Evolutionary conservation across 2,797 vertebrate species (phyloP).

Genomic region (Uromys caudimaculatus): DNA sequence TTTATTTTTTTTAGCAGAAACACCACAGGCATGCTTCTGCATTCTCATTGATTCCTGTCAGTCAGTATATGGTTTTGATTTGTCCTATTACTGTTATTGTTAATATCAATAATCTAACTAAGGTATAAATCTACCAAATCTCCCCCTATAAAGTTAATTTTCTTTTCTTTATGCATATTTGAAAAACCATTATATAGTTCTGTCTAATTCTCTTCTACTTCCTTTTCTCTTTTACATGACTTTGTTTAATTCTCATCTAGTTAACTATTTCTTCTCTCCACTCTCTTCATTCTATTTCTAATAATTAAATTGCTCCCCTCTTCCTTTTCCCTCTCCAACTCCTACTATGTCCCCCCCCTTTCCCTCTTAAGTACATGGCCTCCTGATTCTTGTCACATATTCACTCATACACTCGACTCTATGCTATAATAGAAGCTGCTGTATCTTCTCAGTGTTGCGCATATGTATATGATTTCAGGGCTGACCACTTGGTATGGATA

Average conservation of each 20-base stretch:
- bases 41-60: not conserved
- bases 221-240: not conserved
- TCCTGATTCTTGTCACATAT: not conserved
- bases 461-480: not conserved
- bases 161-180: slow-evolving; percentile 39
- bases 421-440: not conserved
- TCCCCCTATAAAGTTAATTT: slow-evolving; percentile 39
- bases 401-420: not conserved
- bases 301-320: not conserved
- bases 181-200: slow-evolving; percentile 31
- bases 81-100: slow-evolving; percentile 39
- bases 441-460: not conserved
- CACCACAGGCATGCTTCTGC: not conserved
- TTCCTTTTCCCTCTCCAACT: not conserved
- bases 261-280: not conserved
- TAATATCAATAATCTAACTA: slow-evolving; percentile 50
- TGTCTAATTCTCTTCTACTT: slow-evolving; percentile 46
- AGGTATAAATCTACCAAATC: slow-evolving; percentile 13
- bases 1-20: not conserved
- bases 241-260: not conserved
- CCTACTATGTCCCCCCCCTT: not conserved
- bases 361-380: not conserved
- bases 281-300: not conserved
- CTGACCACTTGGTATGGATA: not conserved
- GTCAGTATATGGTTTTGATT: slow-evolving; percentile 19